Evolutionary conservation across 1,140 invertebrate genomes (phyloP).

Genomic region (Acromyrmex charruanus): DNA sequence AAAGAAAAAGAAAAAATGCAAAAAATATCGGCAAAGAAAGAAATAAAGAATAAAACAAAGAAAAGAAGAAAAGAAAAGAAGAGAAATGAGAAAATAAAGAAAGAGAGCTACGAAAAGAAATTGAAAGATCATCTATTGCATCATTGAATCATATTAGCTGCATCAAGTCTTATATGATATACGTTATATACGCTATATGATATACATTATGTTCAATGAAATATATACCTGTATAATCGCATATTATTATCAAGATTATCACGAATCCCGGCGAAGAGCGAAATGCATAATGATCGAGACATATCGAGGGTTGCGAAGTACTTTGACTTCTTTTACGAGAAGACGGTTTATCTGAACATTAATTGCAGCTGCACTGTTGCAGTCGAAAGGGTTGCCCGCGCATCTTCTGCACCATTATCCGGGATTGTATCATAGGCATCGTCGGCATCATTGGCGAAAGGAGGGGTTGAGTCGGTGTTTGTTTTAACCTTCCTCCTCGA

Average conservation of each 20-base stretch:
- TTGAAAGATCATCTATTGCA: not conserved
- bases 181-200: not conserved
- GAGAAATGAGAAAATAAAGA: slow-evolving; percentile 15
- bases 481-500: slow-evolving; percentile 79
- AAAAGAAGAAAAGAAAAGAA: not conserved
- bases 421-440: slow-evolving; percentile 15
- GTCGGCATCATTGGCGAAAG: not conserved
- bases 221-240: slow-evolving; percentile 5
- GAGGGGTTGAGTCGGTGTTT: slow-evolving; percentile 37
- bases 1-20: not conserved
- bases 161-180: not conserved
- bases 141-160: not conserved
- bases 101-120: not conserved
- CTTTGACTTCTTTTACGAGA: not conserved
- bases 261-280: not conserved
- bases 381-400: not conserved
- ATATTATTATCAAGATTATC: slow-evolving; percentile 35
- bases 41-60: not conserved
- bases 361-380: not conserved
- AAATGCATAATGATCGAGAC: slow-evolving; percentile 9
- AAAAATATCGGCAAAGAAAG: not conserved
- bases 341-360: not conserved
- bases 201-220: not conserved
- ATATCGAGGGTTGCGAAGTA: slow-evolving; percentile 15
- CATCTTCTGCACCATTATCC: not conserved